Percentiles rank a stretch among this genome's conserved stretches.
These are phyloP conservation scores for Lithobates pipiens DNA, from an alignment of 2,797 vertebrate species.

Conservation along the genomic window DNA sequence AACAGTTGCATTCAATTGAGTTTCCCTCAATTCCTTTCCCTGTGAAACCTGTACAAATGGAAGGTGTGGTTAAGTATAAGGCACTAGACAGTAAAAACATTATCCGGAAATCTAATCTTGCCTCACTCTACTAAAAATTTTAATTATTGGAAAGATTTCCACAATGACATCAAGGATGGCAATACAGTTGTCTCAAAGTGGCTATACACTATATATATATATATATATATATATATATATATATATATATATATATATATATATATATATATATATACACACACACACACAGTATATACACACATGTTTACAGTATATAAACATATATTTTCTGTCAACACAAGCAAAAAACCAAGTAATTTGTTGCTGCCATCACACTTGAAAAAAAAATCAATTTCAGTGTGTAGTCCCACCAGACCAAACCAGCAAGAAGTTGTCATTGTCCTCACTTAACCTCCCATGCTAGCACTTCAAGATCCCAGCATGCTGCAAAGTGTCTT, in stretches of 20 bases:
- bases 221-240: conserved; percentile 24
- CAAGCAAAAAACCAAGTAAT: conserved; percentile 20
- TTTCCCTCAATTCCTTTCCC: too few species aligned
- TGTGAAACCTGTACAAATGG: too few species aligned
- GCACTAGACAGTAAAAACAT: too few species aligned
- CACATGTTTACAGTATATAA: background rate
- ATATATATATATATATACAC: background rate
- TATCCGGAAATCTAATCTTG: too few species aligned
- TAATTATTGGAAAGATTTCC: too few species aligned
- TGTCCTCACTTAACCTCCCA: conserved; percentile 57
- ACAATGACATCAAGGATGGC: too few species aligned
- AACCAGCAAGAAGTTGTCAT: conserved; percentile 36
- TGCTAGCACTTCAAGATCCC: conserved; percentile 41
- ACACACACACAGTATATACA: background rate
- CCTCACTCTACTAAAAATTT: too few species aligned
- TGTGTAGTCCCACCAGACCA: conserved; percentile 45
- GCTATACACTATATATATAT: background rate
- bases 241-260: conserved; percentile 20
- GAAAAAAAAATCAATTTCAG: conserved; percentile 58
- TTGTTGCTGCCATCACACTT: conserved; percentile 45
- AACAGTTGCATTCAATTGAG: too few species aligned
- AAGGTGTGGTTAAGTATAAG: too few species aligned
- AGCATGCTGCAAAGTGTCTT: conserved; percentile 15
- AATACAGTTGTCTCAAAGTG: too few species aligned
- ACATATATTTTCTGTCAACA: conserved; percentile 17